phyloP scores from a whole-genome alignment of 2,888 invertebrate genomes.

The Rhamnusium bicolor region DNA sequence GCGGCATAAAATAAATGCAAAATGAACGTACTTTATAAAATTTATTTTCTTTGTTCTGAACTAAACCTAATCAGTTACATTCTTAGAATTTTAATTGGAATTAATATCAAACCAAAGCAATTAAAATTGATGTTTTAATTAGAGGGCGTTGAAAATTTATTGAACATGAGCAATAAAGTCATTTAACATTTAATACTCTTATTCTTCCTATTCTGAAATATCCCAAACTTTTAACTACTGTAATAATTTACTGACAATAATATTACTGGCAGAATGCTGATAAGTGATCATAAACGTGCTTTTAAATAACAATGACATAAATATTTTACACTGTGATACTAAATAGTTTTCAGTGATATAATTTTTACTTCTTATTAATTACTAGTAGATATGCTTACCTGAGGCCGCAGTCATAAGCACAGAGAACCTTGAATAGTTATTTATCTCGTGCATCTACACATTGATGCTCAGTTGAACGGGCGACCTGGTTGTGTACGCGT shows the following conservation, averaged over 20 bases:
- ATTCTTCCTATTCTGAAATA: not conserved
- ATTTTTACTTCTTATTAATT: too few relatives aligned
- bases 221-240: not conserved
- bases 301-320: too few relatives aligned
- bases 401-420: too few relatives aligned
- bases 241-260: not conserved
- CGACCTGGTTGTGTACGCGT: too few relatives aligned
- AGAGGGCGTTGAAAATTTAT: not conserved
- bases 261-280: not conserved
- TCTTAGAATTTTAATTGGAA: conserved; percentile 36
- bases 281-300: not conserved
- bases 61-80: conserved; percentile 25
- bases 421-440: too few relatives aligned
- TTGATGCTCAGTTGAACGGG: too few relatives aligned
- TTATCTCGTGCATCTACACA: too few relatives aligned
- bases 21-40: conserved; percentile 32
- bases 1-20: conserved; percentile 37
- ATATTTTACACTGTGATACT: too few relatives aligned
- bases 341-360: too few relatives aligned
- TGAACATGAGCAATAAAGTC: conserved; percentile 3
- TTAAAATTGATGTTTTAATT: conserved; percentile 11
- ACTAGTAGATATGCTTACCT: too few relatives aligned
- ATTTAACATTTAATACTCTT: conserved; percentile 7
- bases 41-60: conserved; percentile 35
- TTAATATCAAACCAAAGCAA: conserved; percentile 27